Percentiles rank a stretch among this genome's conserved stretches.
These are phyloP conservation scores for Oreochromis niloticus DNA, from an alignment of 2,113 vertebrate genomes.

Conservation along the genomic window DNA sequence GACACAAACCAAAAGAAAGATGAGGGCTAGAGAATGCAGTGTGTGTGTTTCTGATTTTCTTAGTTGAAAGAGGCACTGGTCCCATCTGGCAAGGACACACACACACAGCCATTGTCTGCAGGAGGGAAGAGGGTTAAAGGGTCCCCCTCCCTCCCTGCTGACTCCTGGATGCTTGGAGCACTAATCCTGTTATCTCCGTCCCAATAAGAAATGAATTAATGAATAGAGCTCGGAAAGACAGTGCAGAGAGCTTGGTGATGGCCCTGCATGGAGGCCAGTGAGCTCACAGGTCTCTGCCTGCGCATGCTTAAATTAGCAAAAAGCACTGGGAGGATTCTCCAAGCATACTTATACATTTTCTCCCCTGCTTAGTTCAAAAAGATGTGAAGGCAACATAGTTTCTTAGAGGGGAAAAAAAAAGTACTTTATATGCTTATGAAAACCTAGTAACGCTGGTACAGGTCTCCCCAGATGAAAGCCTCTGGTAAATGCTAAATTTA, in stretches of 20 bases:
- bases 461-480: not conserved
- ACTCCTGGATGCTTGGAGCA: slow-evolving; percentile 54
- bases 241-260: slow-evolving; percentile 14
- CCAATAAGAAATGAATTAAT: slow-evolving; percentile 73
- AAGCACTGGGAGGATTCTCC: slow-evolving; percentile 3
- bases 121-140: slow-evolving; percentile 43
- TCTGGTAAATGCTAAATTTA: slow-evolving; percentile 2
- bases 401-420: not conserved
- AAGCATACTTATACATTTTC: not conserved
- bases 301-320: not conserved
- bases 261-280: slow-evolving; percentile 9
- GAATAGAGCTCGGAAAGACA: slow-evolving; percentile 44
- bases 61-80: slow-evolving; percentile 23
- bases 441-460: not conserved
- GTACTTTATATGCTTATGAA: not conserved
- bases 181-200: slow-evolving; percentile 70
- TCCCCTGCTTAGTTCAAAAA: not conserved
- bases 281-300: not conserved
- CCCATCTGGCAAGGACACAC: slow-evolving; percentile 48
- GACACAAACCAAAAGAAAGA: slow-evolving; percentile 18
- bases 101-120: slow-evolving; percentile 45
- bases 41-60: slow-evolving; percentile 7
- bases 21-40: not conserved
- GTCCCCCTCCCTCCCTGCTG: slow-evolving; percentile 37
- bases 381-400: not conserved